These are phyloP conservation scores for Alethe castanea DNA, from an alignment of 2,113 vertebrate genomes.

Conservation along the genomic window DNA sequence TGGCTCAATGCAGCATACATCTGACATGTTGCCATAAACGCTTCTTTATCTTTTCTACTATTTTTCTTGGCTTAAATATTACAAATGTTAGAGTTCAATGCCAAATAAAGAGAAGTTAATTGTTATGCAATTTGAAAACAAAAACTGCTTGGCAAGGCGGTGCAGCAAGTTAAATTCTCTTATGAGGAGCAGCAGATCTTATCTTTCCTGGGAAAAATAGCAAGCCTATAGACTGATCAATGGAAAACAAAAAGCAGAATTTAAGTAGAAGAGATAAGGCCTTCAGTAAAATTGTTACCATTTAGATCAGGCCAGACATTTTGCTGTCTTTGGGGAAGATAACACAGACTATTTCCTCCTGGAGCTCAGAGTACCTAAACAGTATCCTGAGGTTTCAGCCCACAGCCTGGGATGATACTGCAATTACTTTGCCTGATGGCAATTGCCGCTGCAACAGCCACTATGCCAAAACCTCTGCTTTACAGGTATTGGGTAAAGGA, in stretches of 20 bases:
- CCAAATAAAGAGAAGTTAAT: slow-evolving; percentile 16
- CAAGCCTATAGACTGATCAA: neutral
- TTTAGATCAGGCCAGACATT: neutral
- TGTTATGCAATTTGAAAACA: slow-evolving; percentile 41
- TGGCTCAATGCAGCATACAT: neutral
- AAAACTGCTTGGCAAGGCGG: slow-evolving; percentile 17
- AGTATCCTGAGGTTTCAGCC: neutral
- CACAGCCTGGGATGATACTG: neutral
- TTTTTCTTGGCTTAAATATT: slow-evolving; percentile 44
- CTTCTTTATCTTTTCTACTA: slow-evolving; percentile 25
- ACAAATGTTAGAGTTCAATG: slow-evolving; percentile 1
- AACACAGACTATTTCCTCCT: neutral
- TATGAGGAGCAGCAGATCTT: neutral
- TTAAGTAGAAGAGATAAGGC: neutral
- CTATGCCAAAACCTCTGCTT: neutral
- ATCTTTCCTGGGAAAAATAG: neutral
- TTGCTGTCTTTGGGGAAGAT: neutral
- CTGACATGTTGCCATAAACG: neutral
- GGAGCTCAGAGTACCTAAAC: neutral
- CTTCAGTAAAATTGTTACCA: neutral
- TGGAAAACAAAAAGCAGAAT: neutral
- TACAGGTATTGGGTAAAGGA: neutral
- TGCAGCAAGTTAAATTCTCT: neutral
- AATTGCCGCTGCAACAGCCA: neutral
- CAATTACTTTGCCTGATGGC: neutral